phyloP scores from a whole-genome alignment of 2,113 vertebrate species.

The Notarius quadriscutis region DNA sequence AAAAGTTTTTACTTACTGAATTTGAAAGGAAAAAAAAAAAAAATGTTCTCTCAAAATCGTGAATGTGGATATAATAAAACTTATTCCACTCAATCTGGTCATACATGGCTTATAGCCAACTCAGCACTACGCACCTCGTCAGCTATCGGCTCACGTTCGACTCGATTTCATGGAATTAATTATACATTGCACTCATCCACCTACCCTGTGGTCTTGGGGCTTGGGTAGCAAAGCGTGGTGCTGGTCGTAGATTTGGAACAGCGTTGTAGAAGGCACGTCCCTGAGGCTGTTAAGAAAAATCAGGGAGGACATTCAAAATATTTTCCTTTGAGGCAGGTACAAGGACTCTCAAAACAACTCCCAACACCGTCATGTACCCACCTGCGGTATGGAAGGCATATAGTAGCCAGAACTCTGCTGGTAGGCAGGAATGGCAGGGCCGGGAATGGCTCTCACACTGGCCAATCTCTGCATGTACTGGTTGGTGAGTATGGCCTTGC shows the following conservation, averaged over 20 bases:
- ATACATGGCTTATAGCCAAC: no score
- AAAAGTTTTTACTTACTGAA: no score
- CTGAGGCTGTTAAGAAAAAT: slow-evolving; percentile 72
- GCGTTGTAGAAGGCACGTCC: slow-evolving; percentile 68
- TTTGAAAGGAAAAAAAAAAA: no score
- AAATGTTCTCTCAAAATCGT: no score
- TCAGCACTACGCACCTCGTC: no score
- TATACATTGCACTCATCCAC: slow-evolving; percentile 46
- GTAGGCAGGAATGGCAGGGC: slow-evolving; percentile 82
- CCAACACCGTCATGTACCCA: slow-evolving; percentile 57
- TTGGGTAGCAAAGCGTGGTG: slow-evolving; percentile 82
- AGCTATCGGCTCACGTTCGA: no score
- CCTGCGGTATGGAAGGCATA: slow-evolving; percentile 84
- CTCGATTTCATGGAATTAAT: no score
- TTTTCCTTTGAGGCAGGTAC: not conserved
- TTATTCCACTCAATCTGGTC: no score
- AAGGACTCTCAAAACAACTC: no score
- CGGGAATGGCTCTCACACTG: slow-evolving; percentile 78
- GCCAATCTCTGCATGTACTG: slow-evolving; percentile 93
- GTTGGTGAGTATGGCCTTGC: slow-evolving; percentile 93
- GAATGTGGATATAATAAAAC: no score
- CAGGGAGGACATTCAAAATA: not conserved
- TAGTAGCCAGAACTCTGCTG: slow-evolving; percentile 84
- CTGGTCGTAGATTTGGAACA: slow-evolving; percentile 64
- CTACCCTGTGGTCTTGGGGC: slow-evolving; percentile 78